Evolutionary conservation across 2,113 vertebrate species (phyloP).

Genomic region (Amazona guildingii): DNA sequence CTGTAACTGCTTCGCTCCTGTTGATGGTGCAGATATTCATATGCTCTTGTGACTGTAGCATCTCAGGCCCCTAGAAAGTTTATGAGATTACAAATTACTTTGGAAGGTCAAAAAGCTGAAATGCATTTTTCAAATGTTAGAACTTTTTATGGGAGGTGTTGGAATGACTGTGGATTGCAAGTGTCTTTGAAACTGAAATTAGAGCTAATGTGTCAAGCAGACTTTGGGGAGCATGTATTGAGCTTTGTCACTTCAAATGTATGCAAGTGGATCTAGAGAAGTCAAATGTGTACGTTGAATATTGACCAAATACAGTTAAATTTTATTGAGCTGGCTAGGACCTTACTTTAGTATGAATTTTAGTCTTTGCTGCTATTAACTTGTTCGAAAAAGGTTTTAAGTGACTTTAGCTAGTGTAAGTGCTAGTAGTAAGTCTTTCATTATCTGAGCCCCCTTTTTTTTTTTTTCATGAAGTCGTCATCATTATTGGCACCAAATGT

Average conservation of each 20-base stretch:
- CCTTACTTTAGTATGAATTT: neutral
- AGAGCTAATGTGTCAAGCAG: neutral
- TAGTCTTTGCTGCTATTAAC: neutral
- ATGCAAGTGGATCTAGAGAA: neutral
- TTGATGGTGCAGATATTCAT: neutral
- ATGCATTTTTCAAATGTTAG: neutral
- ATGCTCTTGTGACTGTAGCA: neutral
- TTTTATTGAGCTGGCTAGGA: neutral
- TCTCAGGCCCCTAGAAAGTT: neutral
- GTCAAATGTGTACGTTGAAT: neutral
- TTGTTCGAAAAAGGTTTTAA: neutral
- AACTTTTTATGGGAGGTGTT: neutral
- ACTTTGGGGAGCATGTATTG: neutral
- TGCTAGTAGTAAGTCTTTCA: neutral
- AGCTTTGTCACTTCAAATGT: neutral
- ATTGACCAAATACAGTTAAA: neutral
- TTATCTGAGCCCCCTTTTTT: neutral
- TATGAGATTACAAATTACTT: neutral
- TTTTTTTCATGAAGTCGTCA: neutral
- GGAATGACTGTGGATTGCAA: neutral
- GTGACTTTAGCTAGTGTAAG: neutral
- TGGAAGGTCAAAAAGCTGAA: neutral
- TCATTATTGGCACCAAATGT: neutral
- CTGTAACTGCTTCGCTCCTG: neutral
- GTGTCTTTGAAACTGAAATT: neutral